These are phyloP conservation scores for Mycteria americana DNA, from an alignment of 2,797 vertebrate genomes.

Conservation along the genomic window DNA sequence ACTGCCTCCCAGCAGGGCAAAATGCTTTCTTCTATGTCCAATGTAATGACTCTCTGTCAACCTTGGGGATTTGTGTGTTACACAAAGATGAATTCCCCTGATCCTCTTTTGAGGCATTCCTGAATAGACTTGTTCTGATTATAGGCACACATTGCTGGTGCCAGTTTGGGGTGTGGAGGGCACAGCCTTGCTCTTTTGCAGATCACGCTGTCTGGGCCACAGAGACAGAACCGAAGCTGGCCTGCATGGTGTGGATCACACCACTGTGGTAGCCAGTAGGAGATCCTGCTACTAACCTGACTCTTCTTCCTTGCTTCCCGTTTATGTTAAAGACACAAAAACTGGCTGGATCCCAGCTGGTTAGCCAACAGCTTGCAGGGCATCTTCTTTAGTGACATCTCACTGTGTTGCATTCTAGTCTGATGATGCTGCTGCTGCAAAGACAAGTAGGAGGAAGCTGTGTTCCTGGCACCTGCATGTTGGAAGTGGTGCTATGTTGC, in stretches of 20 bases:
- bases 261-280: not conserved
- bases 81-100: not conserved
- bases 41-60: not conserved
- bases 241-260: not conserved
- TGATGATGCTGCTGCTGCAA: not conserved
- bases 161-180: not conserved
- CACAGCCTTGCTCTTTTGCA: not conserved
- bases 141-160: rapidly evolving
- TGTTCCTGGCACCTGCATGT: not conserved
- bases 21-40: not conserved
- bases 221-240: not conserved
- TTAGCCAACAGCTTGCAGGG: not conserved
- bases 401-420: not conserved
- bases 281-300: not conserved
- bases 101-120: not conserved
- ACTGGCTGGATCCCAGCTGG: not conserved
- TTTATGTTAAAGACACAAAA: not conserved
- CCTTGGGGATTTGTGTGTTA: not conserved
- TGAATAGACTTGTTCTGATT: not conserved
- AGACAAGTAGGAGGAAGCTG: not conserved
- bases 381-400: not conserved
- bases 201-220: not conserved
- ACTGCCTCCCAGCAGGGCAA: not conserved
- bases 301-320: not conserved
- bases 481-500: not conserved